Conservation (phyloP, 2,888 invertebrate species). For the Caenorhabditis sp. region DNA sequence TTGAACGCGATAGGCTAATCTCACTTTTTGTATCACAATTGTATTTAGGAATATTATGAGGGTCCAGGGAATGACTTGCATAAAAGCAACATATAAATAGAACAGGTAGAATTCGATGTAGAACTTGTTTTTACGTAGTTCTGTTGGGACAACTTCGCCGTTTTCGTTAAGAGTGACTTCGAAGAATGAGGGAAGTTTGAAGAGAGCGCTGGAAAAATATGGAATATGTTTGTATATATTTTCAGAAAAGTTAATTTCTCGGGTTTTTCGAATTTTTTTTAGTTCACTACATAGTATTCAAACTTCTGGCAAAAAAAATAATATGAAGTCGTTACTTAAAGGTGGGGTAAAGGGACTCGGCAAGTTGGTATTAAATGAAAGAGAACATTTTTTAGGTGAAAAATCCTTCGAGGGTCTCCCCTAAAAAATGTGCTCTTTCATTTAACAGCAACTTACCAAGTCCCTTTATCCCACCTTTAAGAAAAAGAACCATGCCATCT, state of each 20-base stretch:
- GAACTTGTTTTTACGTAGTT: constrained; percentile 52
- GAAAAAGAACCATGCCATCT: no score
- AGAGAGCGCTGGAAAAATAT: constrained; percentile 59
- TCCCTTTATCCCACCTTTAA: no score
- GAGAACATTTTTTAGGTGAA: no score
- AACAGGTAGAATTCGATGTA: constrained; percentile 59
- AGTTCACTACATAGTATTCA: background rate
- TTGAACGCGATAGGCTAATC: constrained; percentile 37
- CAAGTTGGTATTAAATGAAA: no score
- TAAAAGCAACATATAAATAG: constrained; percentile 59
- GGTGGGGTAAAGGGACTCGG: no score
- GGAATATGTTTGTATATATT: constrained; percentile 5
- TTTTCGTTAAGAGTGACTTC: constrained; percentile 51
- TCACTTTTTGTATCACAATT: constrained; percentile 55
- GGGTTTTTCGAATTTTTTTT: no score
- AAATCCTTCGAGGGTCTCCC: no score
- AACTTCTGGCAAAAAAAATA: background rate
- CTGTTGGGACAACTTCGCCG: constrained; percentile 55
- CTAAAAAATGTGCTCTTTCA: no score
- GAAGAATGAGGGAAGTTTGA: constrained; percentile 66
- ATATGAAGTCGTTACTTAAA: no score
- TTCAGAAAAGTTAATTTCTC: background rate
- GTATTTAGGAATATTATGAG: constrained; percentile 66
- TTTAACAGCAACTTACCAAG: no score
- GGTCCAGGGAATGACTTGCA: constrained; percentile 64